Evolutionary conservation across 2,888 invertebrate species (phyloP).

Genomic region (Malthinus seriepunctatus): DNA sequence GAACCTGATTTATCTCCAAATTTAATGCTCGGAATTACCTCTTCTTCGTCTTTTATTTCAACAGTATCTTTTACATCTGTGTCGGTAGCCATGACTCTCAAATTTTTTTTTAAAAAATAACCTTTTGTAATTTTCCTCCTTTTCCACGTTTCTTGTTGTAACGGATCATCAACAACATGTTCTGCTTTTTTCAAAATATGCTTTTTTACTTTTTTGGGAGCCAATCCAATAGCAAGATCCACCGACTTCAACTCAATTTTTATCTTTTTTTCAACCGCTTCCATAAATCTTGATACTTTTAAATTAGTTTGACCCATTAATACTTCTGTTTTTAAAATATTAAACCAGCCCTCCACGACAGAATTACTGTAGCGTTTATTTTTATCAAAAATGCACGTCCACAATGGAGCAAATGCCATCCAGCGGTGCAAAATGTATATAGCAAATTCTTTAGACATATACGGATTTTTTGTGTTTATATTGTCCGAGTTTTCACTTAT

Average conservation of each 20-base stretch:
- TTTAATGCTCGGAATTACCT: too few relatives aligned
- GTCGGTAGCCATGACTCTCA: neutral
- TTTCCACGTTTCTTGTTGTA: neutral
- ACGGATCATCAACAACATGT: neutral
- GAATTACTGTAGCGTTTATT: neutral
- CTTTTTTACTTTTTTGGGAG: neutral
- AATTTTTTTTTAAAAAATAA: too few relatives aligned
- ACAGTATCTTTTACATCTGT: neutral
- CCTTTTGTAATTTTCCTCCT: neutral
- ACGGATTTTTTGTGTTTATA: neutral
- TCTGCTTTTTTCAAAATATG: neutral
- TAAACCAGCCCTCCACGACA: neutral
- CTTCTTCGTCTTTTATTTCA: too few relatives aligned
- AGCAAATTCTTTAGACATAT: neutral
- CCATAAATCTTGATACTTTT: neutral
- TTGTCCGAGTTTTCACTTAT: neutral
- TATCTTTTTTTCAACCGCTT: neutral
- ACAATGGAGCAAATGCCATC: constrained; percentile 6
- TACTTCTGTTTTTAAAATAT: neutral
- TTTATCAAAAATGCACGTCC: neutral
- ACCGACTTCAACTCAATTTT: neutral
- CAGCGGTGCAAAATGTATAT: neutral
- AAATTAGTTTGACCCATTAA: neutral
- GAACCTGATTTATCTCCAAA: too few relatives aligned
- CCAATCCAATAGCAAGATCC: neutral